Base-by-base conservation (phyloP, 2,113 vertebrate species). In the Oxyura jamaicensis region DNA sequence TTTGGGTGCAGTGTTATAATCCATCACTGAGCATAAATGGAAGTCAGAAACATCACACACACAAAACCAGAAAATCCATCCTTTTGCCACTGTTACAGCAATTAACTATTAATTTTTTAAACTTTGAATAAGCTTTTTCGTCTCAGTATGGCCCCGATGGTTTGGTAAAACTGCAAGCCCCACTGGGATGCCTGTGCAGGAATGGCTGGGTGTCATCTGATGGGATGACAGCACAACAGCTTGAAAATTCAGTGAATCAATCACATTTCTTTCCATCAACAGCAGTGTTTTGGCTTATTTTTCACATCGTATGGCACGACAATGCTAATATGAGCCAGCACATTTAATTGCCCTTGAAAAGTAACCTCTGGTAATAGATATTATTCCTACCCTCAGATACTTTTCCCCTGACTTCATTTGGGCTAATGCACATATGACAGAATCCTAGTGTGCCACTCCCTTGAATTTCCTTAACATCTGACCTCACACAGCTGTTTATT, bases 261-360 rank as follows among this genome's bases (percentile, higher is more conserved):
- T 71, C 91, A 7, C 0, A 10, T 33, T 36, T 2, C 8, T 87
- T 90, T 62, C 13, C 22, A 69, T 67, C 50, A 29, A 66, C 71
- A 94, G 3, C 6, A 74, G 7, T 0, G 5, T 91, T 91, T 79
- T 59, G 9, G 26, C 5, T 83, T 83, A 60, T 83, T 90, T 84
- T 76, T 67, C 13, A 55, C 25, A 46, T 87, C 25, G 20, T 74
- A 23, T 73, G 41, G 39, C 59, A 68, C 22, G 79, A 15, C 17
- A 56, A 46, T 28, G 58, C 46, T 42, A 78, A 71, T 80, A 71
- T 48, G 48, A 86, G 28, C 56, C 42, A 91, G 75, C 25, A 93
- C 12, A 53, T 91, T 88, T 88, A 88, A 68, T 88, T 95, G 46
- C 11, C 88, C 85, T 96, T 90, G 82, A 92, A 91, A 28, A 65